These are phyloP conservation scores for Apamea crenata DNA, from an alignment of 2,888 invertebrate species.

Conservation along the genomic window DNA sequence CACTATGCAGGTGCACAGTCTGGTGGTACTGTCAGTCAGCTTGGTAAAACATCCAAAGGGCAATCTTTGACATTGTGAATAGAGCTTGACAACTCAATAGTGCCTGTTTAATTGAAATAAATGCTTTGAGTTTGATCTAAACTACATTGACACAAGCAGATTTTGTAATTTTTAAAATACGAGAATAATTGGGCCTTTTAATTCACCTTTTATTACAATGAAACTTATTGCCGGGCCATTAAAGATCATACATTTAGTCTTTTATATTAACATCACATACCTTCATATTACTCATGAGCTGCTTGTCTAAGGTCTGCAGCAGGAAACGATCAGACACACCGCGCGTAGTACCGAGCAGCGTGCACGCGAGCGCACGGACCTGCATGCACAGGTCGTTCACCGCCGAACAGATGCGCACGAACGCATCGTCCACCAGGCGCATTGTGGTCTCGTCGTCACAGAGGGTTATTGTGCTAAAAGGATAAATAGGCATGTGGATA, in stretches of 20 bases:
- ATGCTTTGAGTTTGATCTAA: neutral
- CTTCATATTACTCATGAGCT: conserved; percentile 98
- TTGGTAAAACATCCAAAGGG: neutral
- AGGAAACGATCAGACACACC: conserved; percentile 97
- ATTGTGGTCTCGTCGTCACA: conserved; percentile 95
- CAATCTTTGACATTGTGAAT: neutral
- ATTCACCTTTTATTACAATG: neutral
- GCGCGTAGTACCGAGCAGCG: conserved; percentile 96
- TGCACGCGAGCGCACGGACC: conserved; percentile 96
- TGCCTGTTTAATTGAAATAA: no score
- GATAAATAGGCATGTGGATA: neutral
- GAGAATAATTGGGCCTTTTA: neutral
- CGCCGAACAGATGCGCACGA: conserved; percentile 97
- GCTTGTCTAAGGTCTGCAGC: conserved; percentile 99
- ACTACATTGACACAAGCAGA: neutral
- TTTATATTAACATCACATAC: conserved; percentile 70
- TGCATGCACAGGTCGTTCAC: conserved; percentile 98
- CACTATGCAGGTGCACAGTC: no score
- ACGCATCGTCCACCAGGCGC: conserved; percentile 98
- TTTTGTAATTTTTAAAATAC: neutral
- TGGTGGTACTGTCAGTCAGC: neutral
- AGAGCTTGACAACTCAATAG: neutral
- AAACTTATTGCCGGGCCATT: neutral
- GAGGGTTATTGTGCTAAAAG: conserved; percentile 91
- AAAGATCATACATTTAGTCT: neutral